phyloP scores from a whole-genome alignment of 2,113 vertebrate genomes.

The Notothenia rossii region DNA sequence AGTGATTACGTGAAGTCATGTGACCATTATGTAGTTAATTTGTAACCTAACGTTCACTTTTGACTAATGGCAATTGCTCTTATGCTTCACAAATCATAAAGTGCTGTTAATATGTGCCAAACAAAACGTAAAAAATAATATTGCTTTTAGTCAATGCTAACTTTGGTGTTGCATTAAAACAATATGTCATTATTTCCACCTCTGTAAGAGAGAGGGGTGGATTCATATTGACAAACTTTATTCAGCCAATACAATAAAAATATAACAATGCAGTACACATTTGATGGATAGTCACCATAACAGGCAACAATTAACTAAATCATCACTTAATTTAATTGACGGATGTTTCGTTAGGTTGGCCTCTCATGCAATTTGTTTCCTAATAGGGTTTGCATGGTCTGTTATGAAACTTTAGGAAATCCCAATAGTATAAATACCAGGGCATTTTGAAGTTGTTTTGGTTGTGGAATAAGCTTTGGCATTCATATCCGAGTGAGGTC shows the following conservation, averaged over 20 bases:
- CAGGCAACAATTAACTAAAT: not conserved
- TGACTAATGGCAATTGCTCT: too few relatives aligned
- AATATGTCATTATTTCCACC: too few relatives aligned
- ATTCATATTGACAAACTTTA: constrained; percentile 8
- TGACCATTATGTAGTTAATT: too few relatives aligned
- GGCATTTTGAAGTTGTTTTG: constrained; percentile 28
- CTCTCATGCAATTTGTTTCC: not conserved
- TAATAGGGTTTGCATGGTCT: not conserved
- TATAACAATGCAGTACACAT: not conserved
- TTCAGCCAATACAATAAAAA: constrained; percentile 13
- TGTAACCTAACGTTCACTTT: too few relatives aligned
- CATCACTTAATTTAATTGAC: constrained; percentile 17
- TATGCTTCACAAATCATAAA: too few relatives aligned
- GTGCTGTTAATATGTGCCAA: too few relatives aligned
- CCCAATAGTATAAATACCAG: not conserved
- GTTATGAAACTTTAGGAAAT: constrained; percentile 26
- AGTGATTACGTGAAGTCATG: too few relatives aligned
- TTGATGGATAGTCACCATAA: not conserved
- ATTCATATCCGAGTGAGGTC: constrained; percentile 40
- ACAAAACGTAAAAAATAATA: too few relatives aligned
- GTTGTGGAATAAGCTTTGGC: constrained; percentile 38
- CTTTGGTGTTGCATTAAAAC: too few relatives aligned
- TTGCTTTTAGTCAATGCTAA: too few relatives aligned
- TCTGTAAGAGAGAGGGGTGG: too few relatives aligned
- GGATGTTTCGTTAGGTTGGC: not conserved